These are phyloP conservation scores for Baccha elongata DNA, from an alignment of 2,888 invertebrate genomes.

Conservation along the genomic window DNA sequence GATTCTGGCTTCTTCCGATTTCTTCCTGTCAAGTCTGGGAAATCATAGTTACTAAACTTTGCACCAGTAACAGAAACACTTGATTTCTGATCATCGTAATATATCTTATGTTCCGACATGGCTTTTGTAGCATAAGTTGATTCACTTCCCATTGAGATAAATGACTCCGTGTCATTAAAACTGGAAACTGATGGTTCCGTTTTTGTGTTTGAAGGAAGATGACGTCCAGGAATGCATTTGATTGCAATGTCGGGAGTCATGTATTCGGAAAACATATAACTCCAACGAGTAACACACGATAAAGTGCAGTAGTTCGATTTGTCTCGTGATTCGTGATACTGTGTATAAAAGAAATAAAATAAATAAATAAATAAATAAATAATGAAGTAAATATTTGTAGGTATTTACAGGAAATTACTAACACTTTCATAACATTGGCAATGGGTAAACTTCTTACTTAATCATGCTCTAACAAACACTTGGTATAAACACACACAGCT, in stretches of 20 bases:
- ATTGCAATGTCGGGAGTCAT: conserved; percentile 82
- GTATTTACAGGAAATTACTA: too few species aligned
- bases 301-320: conserved; percentile 81
- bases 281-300: conserved; percentile 82
- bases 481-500: too few species aligned
- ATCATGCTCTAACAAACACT: too few species aligned
- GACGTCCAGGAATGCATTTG: conserved; percentile 80
- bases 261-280: conserved; percentile 82
- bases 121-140: conserved; percentile 74
- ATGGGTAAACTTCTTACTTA: too few species aligned
- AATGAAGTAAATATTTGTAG: too few species aligned
- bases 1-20: conserved; percentile 44
- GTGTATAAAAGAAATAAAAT: not conserved
- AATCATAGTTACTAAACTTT: conserved; percentile 44
- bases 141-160: conserved; percentile 73
- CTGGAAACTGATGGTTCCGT: not conserved
- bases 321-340: conserved; percentile 82
- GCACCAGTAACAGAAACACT: conserved; percentile 44
- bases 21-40: conserved; percentile 36
- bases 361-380: too few species aligned
- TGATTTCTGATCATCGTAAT: conserved; percentile 75
- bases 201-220: conserved; percentile 79
- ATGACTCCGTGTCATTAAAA: conserved; percentile 61
- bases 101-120: conserved; percentile 74
- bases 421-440: too few species aligned